Percentiles rank a stretch among this genome's conserved stretches.
These are phyloP conservation scores for Myotis davidii DNA, from an alignment of 2,113 vertebrate genomes.

Conservation along the genomic window DNA sequence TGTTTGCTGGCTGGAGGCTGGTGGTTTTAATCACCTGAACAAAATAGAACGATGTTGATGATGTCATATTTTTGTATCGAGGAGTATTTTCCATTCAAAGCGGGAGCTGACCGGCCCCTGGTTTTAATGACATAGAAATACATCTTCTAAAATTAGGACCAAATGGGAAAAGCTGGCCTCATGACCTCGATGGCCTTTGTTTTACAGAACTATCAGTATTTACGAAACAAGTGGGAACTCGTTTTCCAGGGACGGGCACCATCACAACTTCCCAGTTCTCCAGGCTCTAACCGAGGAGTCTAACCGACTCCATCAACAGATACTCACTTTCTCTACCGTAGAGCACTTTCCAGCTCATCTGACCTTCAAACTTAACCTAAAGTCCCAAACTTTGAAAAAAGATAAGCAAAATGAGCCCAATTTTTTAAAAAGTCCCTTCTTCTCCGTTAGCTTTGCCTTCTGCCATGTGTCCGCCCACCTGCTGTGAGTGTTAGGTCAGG, in stretches of 20 bases:
- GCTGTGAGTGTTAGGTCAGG: fast-evolving
- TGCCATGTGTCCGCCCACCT: background rate
- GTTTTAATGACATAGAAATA: background rate
- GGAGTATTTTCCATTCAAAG: fast-evolving
- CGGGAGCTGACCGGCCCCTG: fast-evolving
- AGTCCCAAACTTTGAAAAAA: background rate
- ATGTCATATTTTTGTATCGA: fast-evolving
- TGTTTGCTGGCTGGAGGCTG: fast-evolving
- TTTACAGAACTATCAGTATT: fast-evolving
- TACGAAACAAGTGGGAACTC: background rate
- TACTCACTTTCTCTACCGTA: fast-evolving
- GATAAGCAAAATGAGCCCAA: background rate
- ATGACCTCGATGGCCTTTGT: too few relatives aligned
- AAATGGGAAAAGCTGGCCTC: background rate
- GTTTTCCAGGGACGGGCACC: background rate
- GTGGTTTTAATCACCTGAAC: fast-evolving
- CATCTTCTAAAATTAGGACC: background rate
- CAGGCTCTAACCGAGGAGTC: background rate
- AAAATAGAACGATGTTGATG: fast-evolving
- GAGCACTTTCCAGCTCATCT: background rate
- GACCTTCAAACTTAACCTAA: background rate
- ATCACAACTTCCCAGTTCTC: fast-evolving
- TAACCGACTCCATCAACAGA: fast-evolving
- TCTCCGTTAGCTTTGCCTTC: background rate
- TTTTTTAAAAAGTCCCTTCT: background rate